Conservation (phyloP, 2,888 invertebrate species). For the Sacculina carcini region DNA sequence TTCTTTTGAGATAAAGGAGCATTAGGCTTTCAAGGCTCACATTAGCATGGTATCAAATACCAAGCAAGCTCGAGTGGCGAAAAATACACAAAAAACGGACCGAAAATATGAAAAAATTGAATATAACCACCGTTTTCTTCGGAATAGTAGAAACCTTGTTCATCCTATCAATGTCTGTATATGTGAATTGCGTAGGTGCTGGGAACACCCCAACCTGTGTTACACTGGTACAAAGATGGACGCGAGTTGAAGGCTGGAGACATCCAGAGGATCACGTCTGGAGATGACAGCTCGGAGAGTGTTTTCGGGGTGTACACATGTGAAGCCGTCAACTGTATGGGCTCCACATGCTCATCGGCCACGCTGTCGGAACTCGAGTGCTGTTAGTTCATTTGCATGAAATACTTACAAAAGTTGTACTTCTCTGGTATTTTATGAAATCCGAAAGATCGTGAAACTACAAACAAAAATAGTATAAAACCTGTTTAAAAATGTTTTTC, state of each 20-base stretch:
- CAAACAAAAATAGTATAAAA: too few relatives aligned
- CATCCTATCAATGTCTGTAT: neutral
- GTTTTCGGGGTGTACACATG: constrained; percentile 72
- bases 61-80: too few relatives aligned
- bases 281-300: constrained; percentile 67
- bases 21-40: too few relatives aligned
- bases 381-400: neutral
- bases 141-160: neutral
- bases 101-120: too few relatives aligned
- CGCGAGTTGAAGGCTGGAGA: constrained; percentile 67
- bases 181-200: constrained; percentile 30
- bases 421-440: too few relatives aligned
- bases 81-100: too few relatives aligned
- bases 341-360: constrained; percentile 60
- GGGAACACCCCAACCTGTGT: constrained; percentile 62
- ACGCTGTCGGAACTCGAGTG: constrained; percentile 37
- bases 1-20: too few relatives aligned
- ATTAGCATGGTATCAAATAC: too few relatives aligned
- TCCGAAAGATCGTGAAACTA: too few relatives aligned
- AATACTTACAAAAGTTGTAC: too few relatives aligned
- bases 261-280: constrained; percentile 67
- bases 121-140: neutral
- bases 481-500: too few relatives aligned
- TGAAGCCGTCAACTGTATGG: constrained; percentile 75
- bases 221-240: constrained; percentile 81